These are phyloP conservation scores for Cisticola juncidis DNA, from an alignment of 2,113 vertebrate species.

Conservation along the genomic window DNA sequence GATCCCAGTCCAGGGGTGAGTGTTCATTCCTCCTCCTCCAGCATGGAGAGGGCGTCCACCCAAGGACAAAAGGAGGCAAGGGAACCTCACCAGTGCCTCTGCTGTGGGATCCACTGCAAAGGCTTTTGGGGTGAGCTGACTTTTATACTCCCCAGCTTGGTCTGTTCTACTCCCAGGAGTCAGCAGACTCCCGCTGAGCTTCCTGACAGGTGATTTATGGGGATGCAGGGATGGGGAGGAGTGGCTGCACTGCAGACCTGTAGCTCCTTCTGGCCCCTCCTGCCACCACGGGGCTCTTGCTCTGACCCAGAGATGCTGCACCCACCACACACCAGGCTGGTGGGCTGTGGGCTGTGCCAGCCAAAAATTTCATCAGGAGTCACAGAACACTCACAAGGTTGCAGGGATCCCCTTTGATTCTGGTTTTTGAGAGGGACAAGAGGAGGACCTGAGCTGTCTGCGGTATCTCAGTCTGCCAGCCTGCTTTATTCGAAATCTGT, in stretches of 20 bases:
- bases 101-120: not conserved
- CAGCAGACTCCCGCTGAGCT: rapidly evolving
- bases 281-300: not conserved
- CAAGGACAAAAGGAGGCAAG: not conserved
- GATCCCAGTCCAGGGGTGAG: not conserved
- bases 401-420: not conserved
- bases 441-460: not conserved
- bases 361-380: not conserved
- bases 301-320: not conserved
- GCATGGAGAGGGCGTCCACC: rapidly evolving
- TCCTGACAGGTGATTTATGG: rapidly evolving
- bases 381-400: not conserved
- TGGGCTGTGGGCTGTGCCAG: not conserved
- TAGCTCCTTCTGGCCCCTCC: not conserved
- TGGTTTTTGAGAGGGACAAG: rapidly evolving
- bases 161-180: not conserved
- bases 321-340: not conserved
- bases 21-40: not conserved
- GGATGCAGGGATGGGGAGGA: not conserved
- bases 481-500: not conserved
- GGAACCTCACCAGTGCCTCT: not conserved
- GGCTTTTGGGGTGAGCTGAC: not conserved
- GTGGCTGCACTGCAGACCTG: not conserved
- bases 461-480: not conserved
- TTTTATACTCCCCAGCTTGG: not conserved